These are phyloP conservation scores for Stratiomys singularior DNA, from an alignment of 2,888 invertebrate species.

Conservation along the genomic window DNA sequence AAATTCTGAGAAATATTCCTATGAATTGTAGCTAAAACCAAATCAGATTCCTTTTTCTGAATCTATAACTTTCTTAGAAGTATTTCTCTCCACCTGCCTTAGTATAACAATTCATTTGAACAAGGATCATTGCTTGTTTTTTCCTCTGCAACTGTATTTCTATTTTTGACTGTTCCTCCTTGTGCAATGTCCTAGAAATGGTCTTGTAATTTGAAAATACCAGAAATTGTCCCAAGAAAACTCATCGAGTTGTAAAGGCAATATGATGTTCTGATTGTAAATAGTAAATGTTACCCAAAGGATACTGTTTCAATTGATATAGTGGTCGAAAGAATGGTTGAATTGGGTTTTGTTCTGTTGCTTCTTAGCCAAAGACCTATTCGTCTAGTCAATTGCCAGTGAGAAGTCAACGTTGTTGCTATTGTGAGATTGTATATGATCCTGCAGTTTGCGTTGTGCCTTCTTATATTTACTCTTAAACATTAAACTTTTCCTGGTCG, in stretches of 20 bases:
- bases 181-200: too few relatives aligned
- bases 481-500: constrained; percentile 22
- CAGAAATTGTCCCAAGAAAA: neutral
- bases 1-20: too few relatives aligned
- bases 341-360: neutral
- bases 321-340: constrained; percentile 25
- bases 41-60: too few relatives aligned
- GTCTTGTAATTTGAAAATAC: too few relatives aligned
- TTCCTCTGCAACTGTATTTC: too few relatives aligned
- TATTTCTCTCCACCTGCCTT: neutral
- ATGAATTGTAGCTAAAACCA: too few relatives aligned
- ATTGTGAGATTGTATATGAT: constrained; percentile 3
- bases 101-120: too few relatives aligned
- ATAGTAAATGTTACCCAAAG: constrained; percentile 30
- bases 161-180: too few relatives aligned
- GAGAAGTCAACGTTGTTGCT: constrained; percentile 6
- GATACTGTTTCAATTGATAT: constrained; percentile 21
- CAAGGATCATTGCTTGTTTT: too few relatives aligned
- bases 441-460: neutral
- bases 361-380: neutral
- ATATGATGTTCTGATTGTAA: constrained; percentile 30
- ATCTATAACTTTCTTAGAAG: neutral
- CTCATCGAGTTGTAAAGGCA: neutral
- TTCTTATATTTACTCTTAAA: constrained; percentile 34
- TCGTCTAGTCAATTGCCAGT: constrained; percentile 1